Conservation (phyloP, 2,797 vertebrate species). For the Potorous gilbertii region DNA sequence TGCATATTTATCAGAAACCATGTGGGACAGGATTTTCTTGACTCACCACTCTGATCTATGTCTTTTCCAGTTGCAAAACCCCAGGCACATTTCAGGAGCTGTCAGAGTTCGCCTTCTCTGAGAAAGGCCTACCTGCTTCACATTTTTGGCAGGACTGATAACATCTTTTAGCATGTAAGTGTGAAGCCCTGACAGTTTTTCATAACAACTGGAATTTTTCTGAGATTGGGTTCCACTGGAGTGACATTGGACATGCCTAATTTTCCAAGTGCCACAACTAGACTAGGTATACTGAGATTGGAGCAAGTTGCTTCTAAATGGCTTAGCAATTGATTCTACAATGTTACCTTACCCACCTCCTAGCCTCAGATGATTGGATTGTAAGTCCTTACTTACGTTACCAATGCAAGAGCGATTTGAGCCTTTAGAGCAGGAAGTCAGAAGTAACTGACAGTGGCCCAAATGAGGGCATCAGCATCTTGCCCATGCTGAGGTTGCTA, state of each 20-base stretch:
- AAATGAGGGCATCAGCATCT: not conserved
- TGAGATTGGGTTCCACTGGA: conserved; percentile 27
- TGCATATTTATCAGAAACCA: conserved; percentile 62
- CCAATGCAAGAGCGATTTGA: not conserved
- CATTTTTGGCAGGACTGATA: conserved; percentile 66
- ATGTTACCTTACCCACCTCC: conserved; percentile 33
- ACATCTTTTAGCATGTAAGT: conserved; percentile 69
- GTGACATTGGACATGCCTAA: not conserved
- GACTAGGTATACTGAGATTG: conserved; percentile 7
- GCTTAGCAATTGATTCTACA: conserved; percentile 21
- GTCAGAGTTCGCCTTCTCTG: conserved; percentile 57
- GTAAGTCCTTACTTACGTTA: not conserved
- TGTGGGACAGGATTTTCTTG: conserved; percentile 70
- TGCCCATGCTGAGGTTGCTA: not conserved
- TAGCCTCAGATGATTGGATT: not conserved
- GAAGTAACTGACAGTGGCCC: not conserved
- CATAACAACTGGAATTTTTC: conserved; percentile 50
- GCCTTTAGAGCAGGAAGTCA: not conserved
- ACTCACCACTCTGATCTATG: conserved; percentile 67
- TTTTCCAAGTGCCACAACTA: conserved; percentile 18
- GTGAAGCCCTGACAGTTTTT: conserved; percentile 72
- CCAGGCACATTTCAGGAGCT: conserved; percentile 55
- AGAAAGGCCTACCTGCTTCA: conserved; percentile 47
- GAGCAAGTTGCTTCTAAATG: conserved; percentile 43
- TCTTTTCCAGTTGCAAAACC: conserved; percentile 70